A percentile compares a stretch with the other conserved stretches of the same genome.
These are phyloP conservation scores for Trichogramma evanescens DNA, from an alignment of 2,888 invertebrate genomes.

Conservation along the genomic window DNA sequence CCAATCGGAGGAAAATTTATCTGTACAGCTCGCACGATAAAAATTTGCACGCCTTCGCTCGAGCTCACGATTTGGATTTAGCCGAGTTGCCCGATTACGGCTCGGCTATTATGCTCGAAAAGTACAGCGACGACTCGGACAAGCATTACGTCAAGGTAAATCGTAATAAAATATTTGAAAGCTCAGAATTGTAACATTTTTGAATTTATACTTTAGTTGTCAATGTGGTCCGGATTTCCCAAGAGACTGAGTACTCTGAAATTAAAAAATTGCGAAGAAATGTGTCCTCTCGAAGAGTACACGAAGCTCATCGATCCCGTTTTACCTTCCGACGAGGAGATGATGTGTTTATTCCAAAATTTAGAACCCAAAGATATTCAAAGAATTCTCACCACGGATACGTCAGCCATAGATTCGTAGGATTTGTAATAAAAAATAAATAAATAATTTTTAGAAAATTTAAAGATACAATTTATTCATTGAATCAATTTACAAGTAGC, in stretches of 20 bases:
- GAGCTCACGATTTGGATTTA: not conserved
- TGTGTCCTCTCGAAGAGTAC: slow-evolving; percentile 12
- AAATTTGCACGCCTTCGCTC: slow-evolving; percentile 5
- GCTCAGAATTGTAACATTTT: not conserved
- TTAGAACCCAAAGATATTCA: slow-evolving; percentile 3
- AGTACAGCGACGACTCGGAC: slow-evolving; percentile 4
- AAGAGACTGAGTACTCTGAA: slow-evolving; percentile 4
- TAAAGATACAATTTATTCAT: too few relatives aligned
- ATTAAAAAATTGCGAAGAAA: slow-evolving; percentile 6
- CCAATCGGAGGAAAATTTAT: slow-evolving; percentile 6
- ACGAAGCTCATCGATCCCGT: not conserved
- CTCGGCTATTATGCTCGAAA: slow-evolving; percentile 10
- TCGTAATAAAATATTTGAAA: not conserved
- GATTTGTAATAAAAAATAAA: not conserved
- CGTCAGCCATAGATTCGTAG: not conserved
- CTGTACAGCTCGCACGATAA: slow-evolving; percentile 13
- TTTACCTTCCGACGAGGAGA: slow-evolving; percentile 16
- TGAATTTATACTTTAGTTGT: not conserved
- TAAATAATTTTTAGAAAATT: too few relatives aligned
- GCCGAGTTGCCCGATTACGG: slow-evolving; percentile 7
- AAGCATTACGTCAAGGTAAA: slow-evolving; percentile 8
- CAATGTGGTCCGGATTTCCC: slow-evolving; percentile 1
- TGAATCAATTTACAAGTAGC: too few relatives aligned
- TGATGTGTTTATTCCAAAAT: slow-evolving; percentile 11
- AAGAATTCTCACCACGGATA: slow-evolving; percentile 7